Conservation (phyloP, 2,113 vertebrate genomes). For the Parus major region DNA sequence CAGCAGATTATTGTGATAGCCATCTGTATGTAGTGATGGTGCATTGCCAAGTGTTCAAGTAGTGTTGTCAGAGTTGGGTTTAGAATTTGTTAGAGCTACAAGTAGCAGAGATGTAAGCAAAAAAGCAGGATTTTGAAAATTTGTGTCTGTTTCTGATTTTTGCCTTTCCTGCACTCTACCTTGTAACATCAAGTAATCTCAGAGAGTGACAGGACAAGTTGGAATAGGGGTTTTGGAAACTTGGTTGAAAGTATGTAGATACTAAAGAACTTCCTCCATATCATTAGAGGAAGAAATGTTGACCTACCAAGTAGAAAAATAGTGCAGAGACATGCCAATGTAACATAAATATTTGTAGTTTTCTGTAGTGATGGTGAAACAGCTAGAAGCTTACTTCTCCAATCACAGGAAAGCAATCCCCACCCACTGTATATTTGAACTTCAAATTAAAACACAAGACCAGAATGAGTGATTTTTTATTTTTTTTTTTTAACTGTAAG, state of each 20-base stretch:
- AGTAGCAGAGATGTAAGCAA: not conserved
- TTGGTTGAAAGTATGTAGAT: not conserved
- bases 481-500: not conserved
- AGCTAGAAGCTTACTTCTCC: not conserved
- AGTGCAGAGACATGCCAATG: not conserved
- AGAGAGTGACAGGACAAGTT: not conserved
- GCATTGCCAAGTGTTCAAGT: not conserved
- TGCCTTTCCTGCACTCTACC: not conserved
- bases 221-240: not conserved
- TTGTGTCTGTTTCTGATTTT: not conserved
- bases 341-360: not conserved
- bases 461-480: not conserved
- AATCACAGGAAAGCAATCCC: not conserved
- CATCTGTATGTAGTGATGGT: not conserved
- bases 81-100: not conserved
- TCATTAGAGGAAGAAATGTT: not conserved
- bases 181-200: not conserved
- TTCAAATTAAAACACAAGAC: not conserved
- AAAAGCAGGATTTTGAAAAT: not conserved
- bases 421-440: not conserved
- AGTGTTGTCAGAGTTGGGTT: not conserved
- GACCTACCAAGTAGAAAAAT: not conserved
- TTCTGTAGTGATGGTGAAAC: not conserved
- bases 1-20: slow-evolving; percentile 12
- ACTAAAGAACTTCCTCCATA: not conserved